phyloP scores from a whole-genome alignment of 2,888 invertebrate genomes.

The Eupeodes latifasciatus region DNA sequence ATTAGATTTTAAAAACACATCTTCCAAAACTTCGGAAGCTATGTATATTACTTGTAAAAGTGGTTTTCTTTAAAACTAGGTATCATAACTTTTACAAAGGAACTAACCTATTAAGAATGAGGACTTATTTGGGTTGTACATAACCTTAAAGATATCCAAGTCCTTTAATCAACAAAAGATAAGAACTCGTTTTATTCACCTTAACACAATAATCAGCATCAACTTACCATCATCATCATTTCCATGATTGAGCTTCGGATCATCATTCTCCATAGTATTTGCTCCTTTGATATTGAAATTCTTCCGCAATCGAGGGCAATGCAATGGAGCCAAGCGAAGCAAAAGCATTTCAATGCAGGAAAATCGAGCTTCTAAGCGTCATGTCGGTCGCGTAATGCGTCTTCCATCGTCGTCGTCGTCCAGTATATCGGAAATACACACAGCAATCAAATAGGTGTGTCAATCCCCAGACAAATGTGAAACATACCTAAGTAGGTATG shows the following conservation, averaged over 20 bases:
- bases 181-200: neutral
- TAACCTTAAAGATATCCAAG: neutral
- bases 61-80: no score
- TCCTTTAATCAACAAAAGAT: neutral
- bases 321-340: neutral
- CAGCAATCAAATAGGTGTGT: conserved; percentile 49
- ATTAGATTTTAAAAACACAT: no score
- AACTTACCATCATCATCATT: neutral
- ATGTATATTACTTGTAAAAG: no score
- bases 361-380: neutral
- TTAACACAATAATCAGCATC: conserved; percentile 3
- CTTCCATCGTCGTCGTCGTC: neutral
- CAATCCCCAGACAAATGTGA: conserved; percentile 57
- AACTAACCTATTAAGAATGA: no score
- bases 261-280: conserved; percentile 1
- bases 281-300: conserved; percentile 30
- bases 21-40: no score
- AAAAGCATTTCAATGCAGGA: neutral
- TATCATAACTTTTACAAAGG: no score
- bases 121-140: neutral
- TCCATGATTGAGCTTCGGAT: neutral
- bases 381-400: no score
- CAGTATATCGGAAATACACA: conserved; percentile 13
- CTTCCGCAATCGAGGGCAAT: conserved; percentile 32
- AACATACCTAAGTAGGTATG: conserved; percentile 19